Evolutionary conservation across 2,113 vertebrate species (phyloP), one percentile per base, ranked within the genome.

Genomic region (Hystrix brachyura): DNA sequence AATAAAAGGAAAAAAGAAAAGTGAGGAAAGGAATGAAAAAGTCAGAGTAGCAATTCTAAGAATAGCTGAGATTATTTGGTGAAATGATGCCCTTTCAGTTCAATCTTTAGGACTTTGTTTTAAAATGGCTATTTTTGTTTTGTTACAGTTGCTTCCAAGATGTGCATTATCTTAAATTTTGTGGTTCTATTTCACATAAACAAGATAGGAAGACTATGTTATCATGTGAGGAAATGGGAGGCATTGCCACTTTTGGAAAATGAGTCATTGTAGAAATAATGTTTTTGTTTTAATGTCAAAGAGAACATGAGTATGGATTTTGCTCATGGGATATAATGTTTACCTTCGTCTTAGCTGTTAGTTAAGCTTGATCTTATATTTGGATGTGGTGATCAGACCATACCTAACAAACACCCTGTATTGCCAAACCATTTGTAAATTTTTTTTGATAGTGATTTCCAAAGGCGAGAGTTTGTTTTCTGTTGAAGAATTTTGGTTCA

Each of bases 231-330:
- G 32, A 64, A 59, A 57, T 15, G n/a, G 55, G n/a, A 92, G 10
- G 4, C 55, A 78, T 27, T 85, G n/a, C 67, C 19, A 23, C 81
- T 53, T 97, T 94, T 74, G 71, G 64, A 96, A 97, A 91, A 94
- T 0, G 0, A 96, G 0, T 89, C 88, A 60, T 7, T 88, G 17
- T 64, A 80, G 84, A 93, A 84, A 21, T 69, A 89, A 71, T 11
- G 67, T 88, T 3, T 82, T 3, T 80, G 27, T 92, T 92, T 96
- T 76, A 69, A 87, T 69, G 72, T 59, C 87, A 51, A n/a, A 48
- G 23, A 69, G 62, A 3, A 12, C 92, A 4, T 79, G 51, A 83
- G 62, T 80, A 65, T 32, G 15, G 79, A 95, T 43, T 19, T 84
- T 92, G 65, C 81, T 4, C 48, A 10, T 86, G 29, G n/a, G 80